Base-by-base conservation (phyloP, 2,113 vertebrate genomes). In the Chionomys nivalis region DNA sequence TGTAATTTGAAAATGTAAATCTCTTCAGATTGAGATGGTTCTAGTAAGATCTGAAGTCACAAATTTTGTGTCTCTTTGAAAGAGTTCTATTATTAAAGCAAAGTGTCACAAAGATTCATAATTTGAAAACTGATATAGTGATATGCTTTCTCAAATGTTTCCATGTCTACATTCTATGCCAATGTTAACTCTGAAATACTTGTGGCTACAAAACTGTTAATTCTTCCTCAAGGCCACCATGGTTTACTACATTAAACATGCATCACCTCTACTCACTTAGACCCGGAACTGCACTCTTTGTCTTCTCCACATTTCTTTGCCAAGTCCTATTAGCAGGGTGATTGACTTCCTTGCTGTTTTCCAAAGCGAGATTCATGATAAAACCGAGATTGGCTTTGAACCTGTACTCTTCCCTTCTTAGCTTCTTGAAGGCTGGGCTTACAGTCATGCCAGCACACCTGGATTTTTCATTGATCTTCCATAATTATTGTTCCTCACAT, bases 41-140 rank as follows among this genome's bases (percentile, higher is more conserved):
- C 31, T 65, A 58, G 9, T 77, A 78, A 93, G 24, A 88, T 81
- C n/a, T 92, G n/a, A 92, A 94, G 19, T 92, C 42, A 92, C 3
- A 77, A 4, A 36, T 76, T 68, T 61, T 73, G 24, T 23, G 88
- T 70, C 70, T 11, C 9, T 87, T 92, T 36, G 16, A 21, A 93
- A 39, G 11, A 49, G 44, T 72, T 94, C 58, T 44, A 44, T 65
- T 63, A 63, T 65, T 85, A 65, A 44, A 76, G 4, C 7, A 83
- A 52, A 9, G n/a, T 47, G 31, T 1, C n/a, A 78, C 10, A 11
- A 44, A 72, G 52, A 2, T 7, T 26, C 58, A 70, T 39, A 63
- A 55, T 86, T 52, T 83, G 73, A 85, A 90, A 39, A 77, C 24
- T 49, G 31, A 75, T 52, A 61, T 91, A 3, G 10, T 12, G 23